Base-by-base conservation (phyloP, 2,113 vertebrate genomes). In the Apodemus speciosus region DNA sequence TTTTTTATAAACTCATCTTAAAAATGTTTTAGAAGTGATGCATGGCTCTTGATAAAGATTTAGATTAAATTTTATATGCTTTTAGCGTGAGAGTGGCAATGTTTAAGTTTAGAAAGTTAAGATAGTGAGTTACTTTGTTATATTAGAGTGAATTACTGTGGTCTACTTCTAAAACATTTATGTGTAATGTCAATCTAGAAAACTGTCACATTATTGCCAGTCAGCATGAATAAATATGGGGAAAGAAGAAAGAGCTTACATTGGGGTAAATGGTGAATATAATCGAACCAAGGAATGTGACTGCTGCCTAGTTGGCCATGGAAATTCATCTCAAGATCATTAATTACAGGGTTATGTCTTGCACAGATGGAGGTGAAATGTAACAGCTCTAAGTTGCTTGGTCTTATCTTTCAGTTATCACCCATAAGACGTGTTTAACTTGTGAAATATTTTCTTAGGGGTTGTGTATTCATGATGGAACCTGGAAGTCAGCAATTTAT, bases 401-500 rank as follows among this genome's bases (percentile, higher is more conserved):
- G 8, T 62, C 88, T 83, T 89, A 62, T n/a, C 66, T 89, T 79
- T 86, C 58, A 71, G 25, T 76, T 75, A 85, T 92, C 85, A 40
- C 38, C 53, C 25, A 64, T 90, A 81, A 69, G 76, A 40, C 2
- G 40, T 83, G 30, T 95, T 84, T 85, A 87, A 92, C 35, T 87
- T 38, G 80, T 89, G 21, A 46, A 89, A 9, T 91, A 30, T 96
- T 90, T 96, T 30, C 69, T 72, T 60, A 99, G 99, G 99, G 99
- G 0, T 81, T 95, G n/a, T 98, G 97, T 90, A 93, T 99, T 97
- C 99, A 99, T 56, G 99, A 99, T 68, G 99, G 98, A 62, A 99
- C 99, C 6, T 99, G 99, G 99, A 98, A 99, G 97, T 99, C 99
- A 1, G 99, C 98, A 60, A 11, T 99, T 95, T 98, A 99, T 30